Evolutionary conservation across 92 coral and sea anemone genomes (phyloP), one percentile per base, ranked within the genome.

Genomic region (Phymanthus crucifer): DNA sequence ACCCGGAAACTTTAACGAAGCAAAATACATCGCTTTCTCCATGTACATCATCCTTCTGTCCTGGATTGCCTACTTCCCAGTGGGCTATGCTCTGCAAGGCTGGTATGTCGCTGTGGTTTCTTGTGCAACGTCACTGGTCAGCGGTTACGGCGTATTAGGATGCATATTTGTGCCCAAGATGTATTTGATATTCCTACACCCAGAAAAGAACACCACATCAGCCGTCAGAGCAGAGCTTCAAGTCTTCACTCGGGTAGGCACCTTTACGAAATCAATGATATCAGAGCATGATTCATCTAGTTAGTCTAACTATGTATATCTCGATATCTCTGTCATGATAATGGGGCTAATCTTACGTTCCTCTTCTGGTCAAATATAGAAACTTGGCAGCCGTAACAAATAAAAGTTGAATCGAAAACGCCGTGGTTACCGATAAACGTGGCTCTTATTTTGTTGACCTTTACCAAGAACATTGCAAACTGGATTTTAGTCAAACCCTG

Each of bases 1-100:
- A 35, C 95, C 95, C 6, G 95, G 89, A 43, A 91, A 87, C 86
- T 91, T 91, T 82, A 91, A 91, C 87, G 97, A 91, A 70, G 97
- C 97, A 31, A 91, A 86, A 58, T 84, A 87, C 73, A 89, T 91
- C 77, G 87, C 89, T 2, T 91, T 91, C 58, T 89, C 93, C 13
- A 83, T 91, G 97, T 91, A 89, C 48, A 81, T 86, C 33, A 78
- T 91, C 37, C 78, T 91, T 3, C 71, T 91, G 31, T 82, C 91
- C 8, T 87, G 86, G 80, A 77, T 86, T 33, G 82, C 93, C 0
- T 91, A 89, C 58, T 89, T 85, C 32, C 97, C 97, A 0, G 87
- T 85, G 4, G 89, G 86, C 29, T 74, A 86, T 17, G 89, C 87
- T 7, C 71, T 85, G 50, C 86, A 78, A 14, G 97, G 93, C 36